These are phyloP conservation scores for Neosilurus hyrtlii DNA, from an alignment of 2,797 vertebrate genomes.

Conservation along the genomic window DNA sequence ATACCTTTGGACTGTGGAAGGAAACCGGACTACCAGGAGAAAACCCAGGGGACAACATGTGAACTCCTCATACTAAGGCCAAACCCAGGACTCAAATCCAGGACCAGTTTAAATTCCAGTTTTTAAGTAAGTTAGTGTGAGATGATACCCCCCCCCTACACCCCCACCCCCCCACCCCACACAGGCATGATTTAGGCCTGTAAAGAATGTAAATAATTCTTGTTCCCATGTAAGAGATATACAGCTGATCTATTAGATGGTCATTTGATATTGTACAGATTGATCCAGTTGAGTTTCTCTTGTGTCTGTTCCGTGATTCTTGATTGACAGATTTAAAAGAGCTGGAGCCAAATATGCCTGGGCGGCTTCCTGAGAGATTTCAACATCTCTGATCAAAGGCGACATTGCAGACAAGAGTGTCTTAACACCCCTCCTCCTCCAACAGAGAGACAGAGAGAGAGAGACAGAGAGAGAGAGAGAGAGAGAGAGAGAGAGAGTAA, in stretches of 20 bases:
- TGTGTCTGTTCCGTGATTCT: constrained; percentile 40
- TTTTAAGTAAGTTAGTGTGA: background rate
- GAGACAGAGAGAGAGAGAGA: background rate
- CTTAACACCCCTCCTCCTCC: background rate
- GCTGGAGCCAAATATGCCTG: constrained; percentile 49
- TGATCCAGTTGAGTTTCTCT: constrained; percentile 50
- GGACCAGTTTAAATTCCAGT: no score
- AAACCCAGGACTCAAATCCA: no score
- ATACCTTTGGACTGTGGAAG: no score
- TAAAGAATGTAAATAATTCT: constrained; percentile 54
- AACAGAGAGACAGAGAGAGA: background rate
- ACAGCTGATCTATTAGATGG: constrained; percentile 50
- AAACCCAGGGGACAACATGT: no score
- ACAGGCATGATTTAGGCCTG: constrained; percentile 8
- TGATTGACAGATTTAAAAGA: constrained; percentile 63
- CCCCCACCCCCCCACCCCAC: background rate
- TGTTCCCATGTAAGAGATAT: constrained; percentile 44
- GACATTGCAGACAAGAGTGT: constrained; percentile 12
- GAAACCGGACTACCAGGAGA: no score
- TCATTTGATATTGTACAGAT: constrained; percentile 58
- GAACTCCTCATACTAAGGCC: no score
- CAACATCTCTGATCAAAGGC: constrained; percentile 58
- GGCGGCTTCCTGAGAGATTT: constrained; percentile 59
- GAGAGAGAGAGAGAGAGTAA: constrained; percentile 36
- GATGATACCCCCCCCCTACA: background rate